Evolutionary conservation across 2,888 invertebrate species (phyloP), one percentile per base, ranked within the genome.

Genomic region (Folsomia manolachei): DNA sequence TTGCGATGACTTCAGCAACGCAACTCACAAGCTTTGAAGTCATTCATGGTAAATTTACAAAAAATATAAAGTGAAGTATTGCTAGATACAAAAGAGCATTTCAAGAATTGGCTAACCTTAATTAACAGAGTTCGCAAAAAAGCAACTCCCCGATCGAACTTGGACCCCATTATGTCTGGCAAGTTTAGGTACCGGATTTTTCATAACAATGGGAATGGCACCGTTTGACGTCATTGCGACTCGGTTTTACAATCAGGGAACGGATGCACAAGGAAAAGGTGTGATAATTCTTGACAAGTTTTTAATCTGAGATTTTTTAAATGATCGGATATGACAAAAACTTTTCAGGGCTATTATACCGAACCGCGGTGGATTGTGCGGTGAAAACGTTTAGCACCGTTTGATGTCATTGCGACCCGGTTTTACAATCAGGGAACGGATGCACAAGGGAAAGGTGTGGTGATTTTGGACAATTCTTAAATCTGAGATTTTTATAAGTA

Each of bases 181-280:
- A 2, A 91, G 92, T 63, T 87, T 91, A 81, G 85, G 92, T 14
- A 92, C 93, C 1, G 94, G 95, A 0, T 84, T 92, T 0, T 88
- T 90, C 0, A 91, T 94, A 84, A 90, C 92, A 0, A 75, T 91
- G 0, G 89, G 89, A 69, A 90, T 95, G 85, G 93, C 94, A 51
- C 95, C 95, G 0, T 92, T 95, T 78, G 95, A 95, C 84, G 91
- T 95, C 0, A 88, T 95, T 39, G 90, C 93, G 0, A 95, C 95
- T 0, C 87, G 95, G 66, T 86, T 95, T 63, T 95, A 93, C 77
- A 95, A 95, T 84, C 95, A 95, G 88, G 90, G 89, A 0, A 85
- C 90, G 0, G 90, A 91, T 83, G 84, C 85, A 0, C 84, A 87
- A 62, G 90, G 90, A 24, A 86, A 85, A 75, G 79, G 79, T 67